phyloP scores from a whole-genome alignment of 2,888 invertebrate species.

The Pelosia muscerda region DNA sequence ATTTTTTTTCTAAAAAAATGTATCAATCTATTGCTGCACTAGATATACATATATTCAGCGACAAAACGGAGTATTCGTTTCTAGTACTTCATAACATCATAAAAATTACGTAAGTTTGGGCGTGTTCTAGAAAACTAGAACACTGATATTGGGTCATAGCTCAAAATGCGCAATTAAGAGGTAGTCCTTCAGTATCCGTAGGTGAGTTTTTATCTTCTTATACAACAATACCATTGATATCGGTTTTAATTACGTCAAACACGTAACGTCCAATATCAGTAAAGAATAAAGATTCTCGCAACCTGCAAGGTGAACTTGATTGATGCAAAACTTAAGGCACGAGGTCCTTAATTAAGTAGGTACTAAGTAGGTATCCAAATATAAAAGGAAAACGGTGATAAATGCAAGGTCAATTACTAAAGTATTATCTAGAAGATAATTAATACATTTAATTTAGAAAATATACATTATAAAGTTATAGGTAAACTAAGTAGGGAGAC shows the following conservation, averaged over 20 bases:
- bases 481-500: too few relatives aligned
- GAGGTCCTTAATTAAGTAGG: constrained; percentile 13
- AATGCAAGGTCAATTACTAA: too few relatives aligned
- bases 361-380: not conserved
- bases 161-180: not conserved
- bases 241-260: constrained; percentile 24
- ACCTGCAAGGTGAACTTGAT: constrained; percentile 46
- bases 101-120: not conserved
- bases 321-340: constrained; percentile 32
- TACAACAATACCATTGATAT: constrained; percentile 20
- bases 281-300: constrained; percentile 23
- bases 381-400: not conserved
- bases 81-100: not conserved
- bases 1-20: not conserved
- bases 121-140: not conserved
- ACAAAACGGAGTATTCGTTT: not conserved
- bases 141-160: not conserved
- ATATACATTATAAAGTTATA: too few relatives aligned
- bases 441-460: too few relatives aligned
- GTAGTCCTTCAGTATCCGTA: not conserved
- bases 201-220: constrained; percentile 19
- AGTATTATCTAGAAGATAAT: too few relatives aligned
- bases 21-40: not conserved
- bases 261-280: constrained; percentile 24
- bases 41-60: not conserved